phyloP scores from a whole-genome alignment of 1,140 invertebrate genomes.

The Melipona quadrifasciata region DNA sequence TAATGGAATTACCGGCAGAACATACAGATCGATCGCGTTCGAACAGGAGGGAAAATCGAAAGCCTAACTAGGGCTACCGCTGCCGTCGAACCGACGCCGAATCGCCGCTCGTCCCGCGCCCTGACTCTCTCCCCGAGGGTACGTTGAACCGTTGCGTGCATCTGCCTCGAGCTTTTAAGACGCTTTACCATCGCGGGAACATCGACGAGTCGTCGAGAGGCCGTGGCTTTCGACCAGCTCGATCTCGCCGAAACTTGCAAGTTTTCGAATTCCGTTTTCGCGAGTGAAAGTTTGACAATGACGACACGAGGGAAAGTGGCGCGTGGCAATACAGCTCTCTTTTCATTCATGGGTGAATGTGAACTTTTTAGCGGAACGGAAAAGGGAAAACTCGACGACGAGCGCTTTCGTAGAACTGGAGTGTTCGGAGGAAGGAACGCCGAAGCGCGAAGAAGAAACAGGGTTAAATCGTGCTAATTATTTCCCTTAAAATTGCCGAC shows the following conservation, averaged over 20 bases:
- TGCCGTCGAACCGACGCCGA: neutral
- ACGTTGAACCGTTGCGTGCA: constrained; percentile 44
- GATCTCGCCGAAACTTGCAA: neutral
- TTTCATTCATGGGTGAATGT: no score
- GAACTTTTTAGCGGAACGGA: no score
- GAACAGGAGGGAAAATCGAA: constrained; percentile 19
- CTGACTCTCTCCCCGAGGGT: constrained; percentile 9
- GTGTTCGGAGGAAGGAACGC: no score
- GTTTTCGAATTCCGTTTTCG: neutral
- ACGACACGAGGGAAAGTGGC: no score
- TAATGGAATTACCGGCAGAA: constrained; percentile 46
- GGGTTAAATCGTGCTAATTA: neutral
- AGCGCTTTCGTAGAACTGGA: no score
- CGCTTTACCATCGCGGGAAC: neutral
- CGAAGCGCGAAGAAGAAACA: no score
- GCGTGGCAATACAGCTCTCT: no score
- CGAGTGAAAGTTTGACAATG: no score
- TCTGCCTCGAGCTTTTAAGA: constrained; percentile 16
- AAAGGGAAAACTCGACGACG: no score
- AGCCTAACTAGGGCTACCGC: neutral
- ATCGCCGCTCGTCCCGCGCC: neutral
- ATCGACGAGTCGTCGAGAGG: neutral
- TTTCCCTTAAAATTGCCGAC: neutral
- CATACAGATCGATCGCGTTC: constrained; percentile 20
- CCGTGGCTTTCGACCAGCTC: no score